Evolutionary conservation across 2,888 invertebrate species (phyloP).

Genomic region (Cataglyphis cursor): DNA sequence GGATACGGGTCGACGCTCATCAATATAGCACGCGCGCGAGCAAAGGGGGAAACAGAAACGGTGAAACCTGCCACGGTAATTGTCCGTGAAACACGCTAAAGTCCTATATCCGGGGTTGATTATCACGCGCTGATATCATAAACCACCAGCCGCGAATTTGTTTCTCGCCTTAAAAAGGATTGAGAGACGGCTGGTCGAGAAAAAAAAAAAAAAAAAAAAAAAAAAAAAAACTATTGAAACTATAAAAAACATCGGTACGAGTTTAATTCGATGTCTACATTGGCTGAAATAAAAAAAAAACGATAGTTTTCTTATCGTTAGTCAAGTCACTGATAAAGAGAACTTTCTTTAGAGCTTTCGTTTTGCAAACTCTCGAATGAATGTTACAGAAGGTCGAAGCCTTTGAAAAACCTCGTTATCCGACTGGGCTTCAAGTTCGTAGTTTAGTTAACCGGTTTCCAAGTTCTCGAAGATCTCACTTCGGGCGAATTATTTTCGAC

Average conservation of each 20-base stretch:
- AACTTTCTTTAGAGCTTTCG: slow-evolving; percentile 19
- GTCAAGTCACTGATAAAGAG: neutral
- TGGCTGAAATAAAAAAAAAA: slow-evolving; percentile 19
- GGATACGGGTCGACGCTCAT: slow-evolving; percentile 42
- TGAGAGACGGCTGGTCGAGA: neutral
- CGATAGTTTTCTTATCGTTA: neutral
- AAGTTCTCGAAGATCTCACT: slow-evolving; percentile 21
- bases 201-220: neutral
- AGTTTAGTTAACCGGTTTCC: slow-evolving; percentile 37
- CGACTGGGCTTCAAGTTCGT: slow-evolving; percentile 27
- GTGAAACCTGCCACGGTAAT: slow-evolving; percentile 51
- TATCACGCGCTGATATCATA: slow-evolving; percentile 46
- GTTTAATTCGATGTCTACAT: slow-evolving; percentile 29
- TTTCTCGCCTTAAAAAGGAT: neutral
- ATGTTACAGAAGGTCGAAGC: slow-evolving; percentile 35
- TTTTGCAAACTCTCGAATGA: slow-evolving; percentile 25
- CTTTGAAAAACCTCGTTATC: slow-evolving; percentile 49
- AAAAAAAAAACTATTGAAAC: neutral
- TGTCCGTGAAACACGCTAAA: slow-evolving; percentile 60
- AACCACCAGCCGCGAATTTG: slow-evolving; percentile 21
- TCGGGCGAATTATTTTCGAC: slow-evolving; percentile 41
- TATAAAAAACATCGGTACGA: neutral
- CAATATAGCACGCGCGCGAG: slow-evolving; percentile 26
- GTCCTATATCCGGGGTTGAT: slow-evolving; percentile 61
- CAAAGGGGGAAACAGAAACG: slow-evolving; percentile 34